Conservation (phyloP, 2,797 vertebrate species). For the Malurus leucopterus region DNA sequence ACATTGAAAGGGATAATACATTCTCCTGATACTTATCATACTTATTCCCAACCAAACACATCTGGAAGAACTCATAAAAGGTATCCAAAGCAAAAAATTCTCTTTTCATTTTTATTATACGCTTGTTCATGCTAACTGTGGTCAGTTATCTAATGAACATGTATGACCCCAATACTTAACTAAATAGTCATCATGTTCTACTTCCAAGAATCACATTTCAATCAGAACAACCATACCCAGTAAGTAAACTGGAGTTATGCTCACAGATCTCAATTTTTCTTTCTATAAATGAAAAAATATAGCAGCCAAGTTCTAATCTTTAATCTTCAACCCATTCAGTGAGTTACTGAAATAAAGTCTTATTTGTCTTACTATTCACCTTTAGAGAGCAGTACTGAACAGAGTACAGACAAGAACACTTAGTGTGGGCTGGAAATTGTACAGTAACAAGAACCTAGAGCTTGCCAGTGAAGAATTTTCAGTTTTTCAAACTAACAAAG, state of each 20-base stretch:
- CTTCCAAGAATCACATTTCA: neutral
- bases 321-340: neutral
- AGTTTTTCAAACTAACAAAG: neutral
- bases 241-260: neutral
- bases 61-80: neutral
- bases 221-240: neutral
- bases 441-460: neutral
- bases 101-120: neutral
- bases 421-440: neutral
- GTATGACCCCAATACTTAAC: neutral
- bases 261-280: neutral
- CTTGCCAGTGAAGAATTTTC: neutral
- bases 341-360: neutral
- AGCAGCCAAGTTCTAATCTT: neutral
- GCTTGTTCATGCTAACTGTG: neutral
- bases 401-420: neutral
- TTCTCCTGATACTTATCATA: neutral
- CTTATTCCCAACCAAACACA: neutral
- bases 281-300: neutral
- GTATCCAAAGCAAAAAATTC: neutral
- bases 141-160: neutral
- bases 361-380: neutral
- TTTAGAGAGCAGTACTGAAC: neutral
- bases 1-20: neutral
- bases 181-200: neutral